A percentile compares a stretch with the other conserved stretches of the same genome.
Conservation (phyloP, 2,888 invertebrate species). For the Andrena chrysosceles region DNA sequence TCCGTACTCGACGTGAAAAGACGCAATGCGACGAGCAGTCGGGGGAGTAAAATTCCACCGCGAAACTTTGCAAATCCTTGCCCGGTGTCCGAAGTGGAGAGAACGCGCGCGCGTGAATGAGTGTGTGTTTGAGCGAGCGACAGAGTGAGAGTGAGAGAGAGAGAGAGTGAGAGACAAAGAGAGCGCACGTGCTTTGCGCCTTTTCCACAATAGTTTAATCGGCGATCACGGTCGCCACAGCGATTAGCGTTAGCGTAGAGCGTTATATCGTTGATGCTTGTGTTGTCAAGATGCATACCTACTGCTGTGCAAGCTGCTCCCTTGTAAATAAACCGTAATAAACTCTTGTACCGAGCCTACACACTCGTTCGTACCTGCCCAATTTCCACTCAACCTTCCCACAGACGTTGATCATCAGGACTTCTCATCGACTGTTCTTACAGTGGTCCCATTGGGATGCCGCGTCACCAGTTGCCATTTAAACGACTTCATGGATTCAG, state of each 20-base stretch:
- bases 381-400: neutral
- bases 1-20: conserved; percentile 61
- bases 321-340: conserved; percentile 81
- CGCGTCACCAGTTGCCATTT: too few species aligned
- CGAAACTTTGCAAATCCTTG: neutral
- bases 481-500: neutral
- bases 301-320: conserved; percentile 80
- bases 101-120: too few species aligned
- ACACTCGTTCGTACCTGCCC: conserved; percentile 27
- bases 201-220: conserved; percentile 66
- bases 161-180: neutral
- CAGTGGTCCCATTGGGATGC: too few species aligned
- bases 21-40: conserved; percentile 36
- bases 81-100: neutral
- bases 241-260: conserved; percentile 80
- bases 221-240: conserved; percentile 76
- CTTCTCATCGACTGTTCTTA: too few species aligned
- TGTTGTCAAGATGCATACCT: conserved; percentile 78
- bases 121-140: too few species aligned
- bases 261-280: conserved; percentile 82
- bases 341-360: conserved; percentile 81
- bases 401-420: too few species aligned
- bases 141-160: neutral
- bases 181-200: conserved; percentile 56
- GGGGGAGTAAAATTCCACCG: neutral